Evolutionary conservation across 2,797 vertebrate species (phyloP), one percentile per base, ranked within the genome.

Genomic region (Galago senegalensis): DNA sequence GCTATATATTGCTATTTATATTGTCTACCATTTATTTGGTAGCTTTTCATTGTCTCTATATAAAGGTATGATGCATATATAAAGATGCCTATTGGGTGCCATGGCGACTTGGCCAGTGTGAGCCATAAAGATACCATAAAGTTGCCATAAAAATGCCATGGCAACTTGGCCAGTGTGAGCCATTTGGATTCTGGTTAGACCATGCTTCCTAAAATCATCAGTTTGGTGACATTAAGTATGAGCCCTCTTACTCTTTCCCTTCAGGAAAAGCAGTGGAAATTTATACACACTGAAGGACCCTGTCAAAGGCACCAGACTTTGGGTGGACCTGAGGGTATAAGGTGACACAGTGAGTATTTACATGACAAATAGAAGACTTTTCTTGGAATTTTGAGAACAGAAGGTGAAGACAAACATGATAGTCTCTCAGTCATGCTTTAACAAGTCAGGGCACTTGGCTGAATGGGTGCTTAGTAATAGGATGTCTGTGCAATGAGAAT

Each of bases 391-490:
- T 97, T 46, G 43, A 87, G 88, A 97, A 97, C 96, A 96, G 97
- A 96, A 97, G 96, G 96, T 94, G 43, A 81, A 87, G 80, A 82
- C 73, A 97, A 69, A 94, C 96, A 90, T 37, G 72, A 83, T 76
- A 89, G 29, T 97, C 95, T 96, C 89, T 97, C 96, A 93, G 63
- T 60, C 69, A 21, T 49, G 60, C 83, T 94, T 97, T 96, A 95
- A 53, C 93, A 91, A 91, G 43, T 92, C 63, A 82, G 65, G 76
- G 56, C 43, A 90, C 56, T 89, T 95, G 93, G 80, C 94, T 90
- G 73, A 82, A 21, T 87, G 81, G 77, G 75, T 93, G 84, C 72
- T 95, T 75, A 83, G 77, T 94, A 95, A 89, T 60, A 94, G 93
- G 73, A 93, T 0, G 3, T 89, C 27, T 86, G 92, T 83, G 77